A percentile compares a stretch with the other conserved stretches of the same genome.
Evolutionary conservation across 2,888 invertebrate species (phyloP).

Genomic region (Drosophila paramelanica): DNA sequence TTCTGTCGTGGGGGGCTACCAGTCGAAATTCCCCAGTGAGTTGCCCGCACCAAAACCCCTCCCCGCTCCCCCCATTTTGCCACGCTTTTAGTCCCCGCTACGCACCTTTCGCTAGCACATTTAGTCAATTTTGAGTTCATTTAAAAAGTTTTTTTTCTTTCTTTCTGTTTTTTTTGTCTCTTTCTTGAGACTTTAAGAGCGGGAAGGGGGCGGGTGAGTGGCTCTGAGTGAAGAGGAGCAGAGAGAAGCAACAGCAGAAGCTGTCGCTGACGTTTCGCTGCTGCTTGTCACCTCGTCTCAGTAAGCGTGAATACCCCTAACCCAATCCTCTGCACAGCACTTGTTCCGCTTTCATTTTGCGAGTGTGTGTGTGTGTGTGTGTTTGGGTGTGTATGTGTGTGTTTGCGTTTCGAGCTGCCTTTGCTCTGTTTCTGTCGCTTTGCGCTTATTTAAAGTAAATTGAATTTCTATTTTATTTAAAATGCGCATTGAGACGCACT

Average conservation of each 20-base stretch:
- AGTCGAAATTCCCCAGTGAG: slow-evolving; percentile 52
- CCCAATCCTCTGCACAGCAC: neutral
- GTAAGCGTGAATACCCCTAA: slow-evolving; percentile 8
- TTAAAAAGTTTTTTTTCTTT: slow-evolving; percentile 63
- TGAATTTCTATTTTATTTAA: slow-evolving; percentile 81
- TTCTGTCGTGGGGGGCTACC: neutral
- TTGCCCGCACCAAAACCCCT: neutral
- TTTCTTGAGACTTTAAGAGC: slow-evolving; percentile 6
- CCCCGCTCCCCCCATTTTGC: neutral
- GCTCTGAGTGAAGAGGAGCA: neutral
- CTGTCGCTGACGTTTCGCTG: slow-evolving; percentile 58
- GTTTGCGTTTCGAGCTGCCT: slow-evolving; percentile 7
- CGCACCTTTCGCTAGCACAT: slow-evolving; percentile 71
- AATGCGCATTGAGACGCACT: slow-evolving; percentile 81
- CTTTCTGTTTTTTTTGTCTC: slow-evolving; percentile 20
- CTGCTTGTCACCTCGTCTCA: slow-evolving; percentile 52
- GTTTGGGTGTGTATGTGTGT: neutral
- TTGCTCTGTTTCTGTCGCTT: slow-evolving; percentile 38
- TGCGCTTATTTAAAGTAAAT: slow-evolving; percentile 78
- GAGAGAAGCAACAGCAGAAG: slow-evolving; percentile 26
- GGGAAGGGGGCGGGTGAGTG: too few species aligned
- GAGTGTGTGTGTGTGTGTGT: slow-evolving; percentile 6
- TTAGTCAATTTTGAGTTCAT: slow-evolving; percentile 81
- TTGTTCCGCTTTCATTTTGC: slow-evolving; percentile 8
- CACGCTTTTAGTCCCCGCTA: neutral